Percentiles rank a stretch among this genome's conserved stretches.
Evolutionary conservation across 2,888 invertebrate species (phyloP).

Genomic region (Dyspetes luteomarginatus): DNA sequence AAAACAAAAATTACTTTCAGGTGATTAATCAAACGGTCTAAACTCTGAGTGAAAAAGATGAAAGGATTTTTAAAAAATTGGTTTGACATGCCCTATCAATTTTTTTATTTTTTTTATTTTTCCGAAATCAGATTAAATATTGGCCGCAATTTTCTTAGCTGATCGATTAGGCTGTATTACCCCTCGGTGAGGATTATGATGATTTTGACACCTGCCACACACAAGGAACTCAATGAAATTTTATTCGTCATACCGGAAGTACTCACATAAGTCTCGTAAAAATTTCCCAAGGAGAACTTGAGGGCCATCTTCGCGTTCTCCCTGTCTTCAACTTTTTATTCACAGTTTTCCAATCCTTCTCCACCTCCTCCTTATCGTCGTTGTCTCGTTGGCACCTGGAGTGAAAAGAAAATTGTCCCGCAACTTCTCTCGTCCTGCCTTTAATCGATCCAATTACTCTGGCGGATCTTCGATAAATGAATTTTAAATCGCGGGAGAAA

Average conservation of each 20-base stretch:
- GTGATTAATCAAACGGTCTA: not conserved
- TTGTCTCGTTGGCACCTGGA: constrained; percentile 33
- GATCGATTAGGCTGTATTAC: too few species aligned
- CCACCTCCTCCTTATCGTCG: constrained; percentile 10
- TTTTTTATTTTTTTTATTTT: too few species aligned
- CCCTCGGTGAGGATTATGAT: not conserved
- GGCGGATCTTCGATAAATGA: constrained; percentile 78
- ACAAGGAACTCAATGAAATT: not conserved
- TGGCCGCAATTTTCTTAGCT: too few species aligned
- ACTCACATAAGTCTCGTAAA: constrained; percentile 82
- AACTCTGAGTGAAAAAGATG: not conserved
- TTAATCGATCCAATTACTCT: constrained; percentile 75
- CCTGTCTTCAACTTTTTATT: constrained; percentile 9
- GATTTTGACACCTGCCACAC: not conserved
- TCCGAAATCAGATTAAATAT: too few species aligned
- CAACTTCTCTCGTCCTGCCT: constrained; percentile 65
- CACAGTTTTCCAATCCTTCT: not conserved
- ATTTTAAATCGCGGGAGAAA: constrained; percentile 75
- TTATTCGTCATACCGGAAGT: constrained; percentile 14
- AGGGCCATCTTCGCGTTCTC: constrained; percentile 75
- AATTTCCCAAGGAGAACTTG: constrained; percentile 81
- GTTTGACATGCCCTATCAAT: constrained; percentile 29
- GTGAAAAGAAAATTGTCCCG: constrained; percentile 27
- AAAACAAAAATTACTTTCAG: constrained; percentile 1
- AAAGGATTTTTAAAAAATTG: not conserved